These are phyloP conservation scores for Enteromius unitaeniatus DNA, from an alignment of 2,797 vertebrate genomes.

Conservation along the genomic window DNA sequence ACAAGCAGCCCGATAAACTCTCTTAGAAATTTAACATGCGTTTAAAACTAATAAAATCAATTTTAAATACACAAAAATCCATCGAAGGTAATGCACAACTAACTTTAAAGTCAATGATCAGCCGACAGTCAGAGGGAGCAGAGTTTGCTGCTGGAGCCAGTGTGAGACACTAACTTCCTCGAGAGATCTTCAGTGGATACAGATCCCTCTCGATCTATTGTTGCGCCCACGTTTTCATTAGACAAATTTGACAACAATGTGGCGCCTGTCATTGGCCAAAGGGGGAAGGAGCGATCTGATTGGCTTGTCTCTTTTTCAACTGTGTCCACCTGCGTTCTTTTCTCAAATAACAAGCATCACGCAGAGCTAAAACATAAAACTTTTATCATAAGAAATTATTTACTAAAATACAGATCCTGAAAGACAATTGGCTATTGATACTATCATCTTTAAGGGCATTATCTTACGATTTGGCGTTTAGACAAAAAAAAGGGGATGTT, in stretches of 20 bases:
- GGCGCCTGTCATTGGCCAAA: constrained; percentile 95
- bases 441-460: constrained; percentile 4
- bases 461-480: not conserved
- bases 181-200: constrained; percentile 85
- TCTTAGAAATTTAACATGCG: not conserved
- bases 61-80: constrained; percentile 17
- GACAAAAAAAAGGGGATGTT: not conserved
- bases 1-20: not conserved
- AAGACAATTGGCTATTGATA: constrained; percentile 9
- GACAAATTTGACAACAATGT: constrained; percentile 99
- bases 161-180: constrained; percentile 85
- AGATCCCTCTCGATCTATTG: constrained; percentile 89
- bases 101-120: constrained; percentile 6
- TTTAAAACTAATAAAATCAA: not conserved
- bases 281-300: constrained; percentile 87
- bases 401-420: constrained; percentile 40
- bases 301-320: constrained; percentile 86
- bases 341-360: constrained; percentile 84
- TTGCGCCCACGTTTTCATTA: constrained; percentile 97
- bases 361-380: constrained; percentile 74
- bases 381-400: constrained; percentile 54
- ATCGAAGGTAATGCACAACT: not conserved
- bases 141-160: constrained; percentile 74
- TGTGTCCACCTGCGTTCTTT: constrained; percentile 89
- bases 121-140: constrained; percentile 65